Conservation (phyloP, 2,113 vertebrate genomes). For the Dissostichus mawsoni region DNA sequence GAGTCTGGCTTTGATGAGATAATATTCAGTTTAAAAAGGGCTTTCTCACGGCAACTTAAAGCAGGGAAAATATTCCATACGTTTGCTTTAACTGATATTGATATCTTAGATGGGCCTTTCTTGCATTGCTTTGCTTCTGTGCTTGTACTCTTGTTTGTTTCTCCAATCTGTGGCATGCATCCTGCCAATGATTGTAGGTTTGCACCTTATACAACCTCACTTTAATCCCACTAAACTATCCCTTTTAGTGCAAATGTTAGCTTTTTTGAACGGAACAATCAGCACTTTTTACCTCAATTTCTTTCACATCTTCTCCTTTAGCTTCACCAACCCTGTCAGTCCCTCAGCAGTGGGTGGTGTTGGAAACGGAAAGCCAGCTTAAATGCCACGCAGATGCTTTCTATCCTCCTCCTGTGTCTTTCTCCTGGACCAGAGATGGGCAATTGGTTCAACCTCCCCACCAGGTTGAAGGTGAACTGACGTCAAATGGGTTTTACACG, state of each 20-base stretch:
- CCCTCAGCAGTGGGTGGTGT: conserved; percentile 68
- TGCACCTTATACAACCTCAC: too few relatives aligned
- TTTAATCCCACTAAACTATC: too few relatives aligned
- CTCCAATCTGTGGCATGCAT: too few relatives aligned
- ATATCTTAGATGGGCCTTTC: too few relatives aligned
- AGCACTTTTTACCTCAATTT: not conserved
- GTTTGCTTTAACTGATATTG: too few relatives aligned
- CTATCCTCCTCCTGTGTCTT: conserved; percentile 78
- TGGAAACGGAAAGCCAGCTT: conserved; percentile 68
- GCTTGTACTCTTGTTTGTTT: too few relatives aligned
- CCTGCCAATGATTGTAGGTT: too few relatives aligned
- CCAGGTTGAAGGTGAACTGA: conserved; percentile 53
- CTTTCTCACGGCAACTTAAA: too few relatives aligned
- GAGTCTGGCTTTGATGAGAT: too few relatives aligned
- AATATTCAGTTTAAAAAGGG: too few relatives aligned
- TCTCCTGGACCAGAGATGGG: conserved; percentile 80
- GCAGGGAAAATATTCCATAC: too few relatives aligned
- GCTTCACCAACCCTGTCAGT: conserved; percentile 72
- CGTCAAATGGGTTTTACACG: conserved; percentile 67
- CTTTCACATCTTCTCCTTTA: not conserved
- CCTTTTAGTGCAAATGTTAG: not conserved
- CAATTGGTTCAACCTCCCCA: conserved; percentile 45
- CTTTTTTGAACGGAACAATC: not conserved
- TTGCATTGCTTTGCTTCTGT: too few relatives aligned
- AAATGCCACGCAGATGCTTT: conserved; percentile 77